phyloP scores from a whole-genome alignment of 2,888 invertebrate species.

The Anodontia alba region DNA sequence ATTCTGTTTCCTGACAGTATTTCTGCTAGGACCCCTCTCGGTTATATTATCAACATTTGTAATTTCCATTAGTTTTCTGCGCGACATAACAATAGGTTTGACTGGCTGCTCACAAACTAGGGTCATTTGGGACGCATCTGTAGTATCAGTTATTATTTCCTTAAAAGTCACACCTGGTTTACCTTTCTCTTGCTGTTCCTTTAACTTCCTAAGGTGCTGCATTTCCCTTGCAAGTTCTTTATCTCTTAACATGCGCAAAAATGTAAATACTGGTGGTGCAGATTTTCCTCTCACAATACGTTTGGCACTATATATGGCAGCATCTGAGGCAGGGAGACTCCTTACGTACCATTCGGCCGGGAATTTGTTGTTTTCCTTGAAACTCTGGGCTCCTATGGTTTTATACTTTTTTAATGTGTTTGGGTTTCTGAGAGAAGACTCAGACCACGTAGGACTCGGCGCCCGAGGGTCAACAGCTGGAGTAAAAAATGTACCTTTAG shows the following conservation, averaged over 20 bases:
- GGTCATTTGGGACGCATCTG: slow-evolving; percentile 39
- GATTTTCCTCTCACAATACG: slow-evolving; percentile 51
- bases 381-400: slow-evolving; percentile 41
- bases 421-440: slow-evolving; percentile 41
- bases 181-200: slow-evolving; percentile 19
- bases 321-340: slow-evolving; percentile 66
- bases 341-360: slow-evolving; percentile 67
- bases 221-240: slow-evolving; percentile 47
- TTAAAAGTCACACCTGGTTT: slow-evolving; percentile 19
- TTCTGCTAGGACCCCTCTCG: slow-evolving; percentile 63
- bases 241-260: slow-evolving; percentile 44
- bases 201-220: slow-evolving; percentile 32
- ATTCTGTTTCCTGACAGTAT: slow-evolving; percentile 43
- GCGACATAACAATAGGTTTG: slow-evolving; percentile 67
- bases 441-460: slow-evolving; percentile 31
- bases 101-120: slow-evolving; percentile 61
- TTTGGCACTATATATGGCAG: slow-evolving; percentile 56
- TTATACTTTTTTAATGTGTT: slow-evolving; percentile 38
- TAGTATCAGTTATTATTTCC: slow-evolving; percentile 23
- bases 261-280: slow-evolving; percentile 52
- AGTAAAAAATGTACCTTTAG: neutral
- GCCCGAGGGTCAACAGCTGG: slow-evolving; percentile 12
- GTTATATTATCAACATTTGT: slow-evolving; percentile 59
- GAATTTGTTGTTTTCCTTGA: slow-evolving; percentile 57
- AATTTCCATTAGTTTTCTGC: slow-evolving; percentile 65